A percentile compares a stretch with the other conserved stretches of the same genome.
These are phyloP conservation scores for Beris chalybata DNA, from an alignment of 2,888 invertebrate genomes.

Conservation along the genomic window DNA sequence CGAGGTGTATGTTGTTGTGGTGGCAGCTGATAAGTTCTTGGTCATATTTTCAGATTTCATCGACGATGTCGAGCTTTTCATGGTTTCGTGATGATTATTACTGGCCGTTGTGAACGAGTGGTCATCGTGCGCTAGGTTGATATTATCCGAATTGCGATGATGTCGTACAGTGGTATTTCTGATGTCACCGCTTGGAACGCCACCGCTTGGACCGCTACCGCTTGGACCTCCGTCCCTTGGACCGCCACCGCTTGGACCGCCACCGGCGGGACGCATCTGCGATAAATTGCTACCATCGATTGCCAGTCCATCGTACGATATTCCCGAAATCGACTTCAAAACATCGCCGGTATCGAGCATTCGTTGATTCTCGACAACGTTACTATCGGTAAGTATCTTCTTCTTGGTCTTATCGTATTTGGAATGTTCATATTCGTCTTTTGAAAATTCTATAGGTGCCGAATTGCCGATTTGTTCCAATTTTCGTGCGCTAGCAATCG, in stretches of 20 bases:
- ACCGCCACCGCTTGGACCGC: too few species aligned
- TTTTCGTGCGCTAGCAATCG: conserved; percentile 56
- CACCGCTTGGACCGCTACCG: not conserved
- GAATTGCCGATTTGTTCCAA: conserved; percentile 47
- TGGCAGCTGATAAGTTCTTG: conserved; percentile 30
- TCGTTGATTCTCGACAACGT: conserved; percentile 38
- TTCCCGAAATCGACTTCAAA: not conserved
- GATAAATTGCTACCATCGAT: conserved; percentile 1
- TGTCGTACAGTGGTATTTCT: not conserved
- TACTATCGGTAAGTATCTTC: conserved; percentile 37
- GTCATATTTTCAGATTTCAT: conserved; percentile 12
- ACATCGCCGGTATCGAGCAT: conserved; percentile 23
- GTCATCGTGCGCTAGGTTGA: not conserved
- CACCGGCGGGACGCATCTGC: too few species aligned
- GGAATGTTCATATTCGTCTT: conserved; percentile 34
- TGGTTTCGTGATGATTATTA: conserved; percentile 11
- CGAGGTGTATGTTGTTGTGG: conserved; percentile 42
- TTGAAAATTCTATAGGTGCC: conserved; percentile 43
- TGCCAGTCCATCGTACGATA: conserved; percentile 4
- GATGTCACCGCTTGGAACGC: not conserved
- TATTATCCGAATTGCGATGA: not conserved
- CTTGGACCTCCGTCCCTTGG: too few species aligned
- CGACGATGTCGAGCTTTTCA: conserved; percentile 13
- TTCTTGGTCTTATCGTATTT: conserved; percentile 36
- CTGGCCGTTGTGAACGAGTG: conserved; percentile 8